Evolutionary conservation across 2,113 vertebrate species (phyloP), one percentile per base, ranked within the genome.

Genomic region (Probosciger aterrimus): DNA sequence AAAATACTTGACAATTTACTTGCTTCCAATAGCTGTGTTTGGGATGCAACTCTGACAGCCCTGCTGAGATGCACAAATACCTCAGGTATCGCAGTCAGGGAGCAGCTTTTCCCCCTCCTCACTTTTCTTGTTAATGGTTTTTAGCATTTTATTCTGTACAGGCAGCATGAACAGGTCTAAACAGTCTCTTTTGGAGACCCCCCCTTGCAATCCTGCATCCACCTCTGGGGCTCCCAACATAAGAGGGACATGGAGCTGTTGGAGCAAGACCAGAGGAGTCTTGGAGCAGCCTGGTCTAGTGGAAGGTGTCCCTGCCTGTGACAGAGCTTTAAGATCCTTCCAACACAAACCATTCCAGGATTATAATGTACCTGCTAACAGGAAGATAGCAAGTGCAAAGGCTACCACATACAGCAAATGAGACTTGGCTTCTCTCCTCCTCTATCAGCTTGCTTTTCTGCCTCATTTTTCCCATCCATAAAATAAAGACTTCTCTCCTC

Each of bases 1-100:
- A 94, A 95, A 97, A 92, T 82, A 85, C 78, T 62, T 80, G 87
- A 85, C 87, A 41, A 1, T 89, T 79, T 82, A 76, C 78, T 52
- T 65, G 74, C 63, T 49, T 91, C 57, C 87, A 18, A 39, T 1
- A 53, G 53, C 0, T 53, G 71, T 5, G 53, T 49, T 82, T 4
- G 20, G 53, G 67, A 76, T 88, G 94, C 90, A 76, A 73, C 81
- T 82, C 76, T 60, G 69, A 37, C 92, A 92, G 86, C 55, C 77
- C 88, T 93, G 80, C 92, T 86, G 76, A 81, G 89, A 60, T 0
- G 7, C 87, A 73, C 50, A 46, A 86, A 84, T 41, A 20, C 18
- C 39, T 82, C 87, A 1, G 18, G 7, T 27, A 79, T 20, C 46
- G 3, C 31, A 27, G n/a, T 3, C 69, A 37, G 23, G 65, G 69